Conservation (phyloP, 1,140 invertebrate genomes). For the Varroa destructor region DNA sequence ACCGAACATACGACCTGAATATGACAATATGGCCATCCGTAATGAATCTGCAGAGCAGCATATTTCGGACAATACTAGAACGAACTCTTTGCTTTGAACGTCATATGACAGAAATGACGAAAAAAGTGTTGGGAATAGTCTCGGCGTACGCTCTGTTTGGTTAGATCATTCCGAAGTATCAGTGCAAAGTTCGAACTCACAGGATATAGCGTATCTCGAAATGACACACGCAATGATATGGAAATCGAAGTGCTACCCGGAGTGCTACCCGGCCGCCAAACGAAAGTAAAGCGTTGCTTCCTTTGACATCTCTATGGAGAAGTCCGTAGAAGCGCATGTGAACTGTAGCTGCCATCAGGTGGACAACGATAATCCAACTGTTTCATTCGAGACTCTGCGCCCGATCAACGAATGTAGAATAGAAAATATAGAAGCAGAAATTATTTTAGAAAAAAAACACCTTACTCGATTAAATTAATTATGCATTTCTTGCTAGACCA, state of each 20-base stretch:
- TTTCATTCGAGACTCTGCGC: neutral
- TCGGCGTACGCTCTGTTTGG: too few species aligned
- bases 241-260: neutral
- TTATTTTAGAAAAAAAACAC: too few species aligned
- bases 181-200: neutral
- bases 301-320: conserved; percentile 8
- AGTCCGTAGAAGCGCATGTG: conserved; percentile 25
- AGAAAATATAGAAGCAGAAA: neutral
- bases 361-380: neutral
- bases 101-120: too few species aligned
- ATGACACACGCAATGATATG: neutral
- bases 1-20: neutral
- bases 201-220: neutral
- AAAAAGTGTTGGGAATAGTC: too few species aligned
- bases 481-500: too few species aligned
- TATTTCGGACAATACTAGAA: too few species aligned
- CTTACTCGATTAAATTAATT: too few species aligned
- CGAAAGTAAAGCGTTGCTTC: neutral
- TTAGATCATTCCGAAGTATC: too few species aligned
- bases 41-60: too few species aligned
- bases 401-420: neutral
- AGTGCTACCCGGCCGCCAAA: neutral
- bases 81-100: too few species aligned
- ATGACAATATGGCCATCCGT: too few species aligned
- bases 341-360: neutral